Conservation (phyloP, 1,140 invertebrate species). For the Batillaria attramentaria region DNA sequence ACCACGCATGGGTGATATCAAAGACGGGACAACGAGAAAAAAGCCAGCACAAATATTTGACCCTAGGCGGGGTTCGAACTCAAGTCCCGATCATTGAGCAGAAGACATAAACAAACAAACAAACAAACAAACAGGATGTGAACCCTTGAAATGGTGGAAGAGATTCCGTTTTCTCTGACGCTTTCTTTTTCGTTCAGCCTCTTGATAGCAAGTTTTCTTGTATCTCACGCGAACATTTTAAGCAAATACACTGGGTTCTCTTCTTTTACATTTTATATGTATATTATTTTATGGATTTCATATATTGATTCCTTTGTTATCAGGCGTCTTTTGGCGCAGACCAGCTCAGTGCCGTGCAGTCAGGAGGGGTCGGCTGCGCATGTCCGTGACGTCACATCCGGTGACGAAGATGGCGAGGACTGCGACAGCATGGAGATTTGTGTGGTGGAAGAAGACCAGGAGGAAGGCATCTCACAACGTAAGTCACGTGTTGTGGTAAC, state of each 20-base stretch:
- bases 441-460: slow-evolving; percentile 24
- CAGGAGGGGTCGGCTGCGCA: slow-evolving; percentile 15
- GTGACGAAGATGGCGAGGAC: slow-evolving; percentile 26
- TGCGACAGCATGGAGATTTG: slow-evolving; percentile 35
- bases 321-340: slow-evolving; percentile 14
- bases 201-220: background rate
- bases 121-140: background rate
- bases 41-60: too few species aligned
- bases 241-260: too few species aligned
- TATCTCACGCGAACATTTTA: background rate
- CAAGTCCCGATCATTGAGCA: too few species aligned
- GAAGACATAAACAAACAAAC: too few species aligned
- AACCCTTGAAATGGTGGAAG: background rate
- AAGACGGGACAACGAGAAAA: too few species aligned
- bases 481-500: too few species aligned
- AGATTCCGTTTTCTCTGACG: too few species aligned
- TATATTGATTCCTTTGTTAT: background rate
- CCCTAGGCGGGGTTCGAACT: too few species aligned
- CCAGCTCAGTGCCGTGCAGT: background rate
- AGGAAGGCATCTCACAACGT: too few species aligned
- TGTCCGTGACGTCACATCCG: slow-evolving; percentile 17
- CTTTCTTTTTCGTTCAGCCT: background rate
- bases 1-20: too few species aligned
- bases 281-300: background rate
- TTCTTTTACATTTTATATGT: background rate